Conservation (phyloP, 92 coral and sea anemone species). For the Palythoa heliodiscus region DNA sequence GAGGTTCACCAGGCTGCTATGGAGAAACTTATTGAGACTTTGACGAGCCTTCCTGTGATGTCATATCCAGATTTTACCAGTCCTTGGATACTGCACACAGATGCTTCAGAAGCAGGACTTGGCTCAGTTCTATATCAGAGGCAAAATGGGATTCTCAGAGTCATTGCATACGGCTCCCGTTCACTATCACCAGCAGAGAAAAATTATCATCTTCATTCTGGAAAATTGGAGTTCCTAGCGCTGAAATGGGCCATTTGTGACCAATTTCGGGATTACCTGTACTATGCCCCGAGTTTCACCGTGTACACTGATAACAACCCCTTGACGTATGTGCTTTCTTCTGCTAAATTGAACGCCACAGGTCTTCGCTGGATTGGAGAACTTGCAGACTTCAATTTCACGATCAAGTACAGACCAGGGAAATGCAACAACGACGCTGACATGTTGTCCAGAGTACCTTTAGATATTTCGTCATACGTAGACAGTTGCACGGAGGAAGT, state of each 20-base stretch:
- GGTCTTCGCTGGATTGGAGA: too few relatives aligned
- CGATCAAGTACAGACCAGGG: too few relatives aligned
- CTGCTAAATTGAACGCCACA: too few relatives aligned
- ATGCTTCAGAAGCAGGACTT: constrained; percentile 17
- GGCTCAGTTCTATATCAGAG: constrained; percentile 21
- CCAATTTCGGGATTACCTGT: constrained; percentile 11
- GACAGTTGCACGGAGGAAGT: constrained; percentile 23
- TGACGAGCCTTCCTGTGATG: constrained; percentile 58
- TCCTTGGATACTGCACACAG: constrained; percentile 14
- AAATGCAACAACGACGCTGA: too few relatives aligned
- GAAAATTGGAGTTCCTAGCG: constrained; percentile 12
- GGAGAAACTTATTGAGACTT: constrained; percentile 37
- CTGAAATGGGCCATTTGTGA: constrained; percentile 22
- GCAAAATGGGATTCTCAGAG: constrained; percentile 3
- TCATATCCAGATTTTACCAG: constrained; percentile 48
- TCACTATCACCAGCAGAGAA: constrained; percentile 11
- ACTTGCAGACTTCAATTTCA: too few relatives aligned
- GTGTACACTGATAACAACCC: too few relatives aligned
- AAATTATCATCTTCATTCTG: constrained; percentile 5
- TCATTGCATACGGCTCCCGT: constrained; percentile 25
- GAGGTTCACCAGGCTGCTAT: constrained; percentile 56
- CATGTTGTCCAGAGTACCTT: constrained; percentile 17
- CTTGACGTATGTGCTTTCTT: too few relatives aligned
- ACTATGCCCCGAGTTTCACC: constrained; percentile 7
- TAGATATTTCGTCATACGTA: not conserved